Percentiles rank a stretch among this genome's conserved stretches.
These are phyloP conservation scores for Pogonocherus hispidulus DNA, from an alignment of 2,888 invertebrate species.

Conservation along the genomic window DNA sequence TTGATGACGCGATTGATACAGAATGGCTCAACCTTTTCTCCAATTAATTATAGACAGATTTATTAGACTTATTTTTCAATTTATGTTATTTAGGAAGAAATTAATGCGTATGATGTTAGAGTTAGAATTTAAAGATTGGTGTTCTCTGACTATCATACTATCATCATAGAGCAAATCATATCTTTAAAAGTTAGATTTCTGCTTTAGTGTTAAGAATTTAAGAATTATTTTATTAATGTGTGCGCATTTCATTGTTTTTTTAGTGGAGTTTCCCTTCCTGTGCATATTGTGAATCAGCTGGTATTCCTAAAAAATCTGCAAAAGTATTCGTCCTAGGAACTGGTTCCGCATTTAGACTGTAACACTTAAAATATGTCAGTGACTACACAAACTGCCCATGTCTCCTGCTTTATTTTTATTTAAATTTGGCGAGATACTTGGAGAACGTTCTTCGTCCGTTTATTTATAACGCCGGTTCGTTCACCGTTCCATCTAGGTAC, in stretches of 20 bases:
- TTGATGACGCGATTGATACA: no score
- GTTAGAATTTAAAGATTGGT: no score
- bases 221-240: no score
- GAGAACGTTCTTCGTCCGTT: conserved; percentile 6
- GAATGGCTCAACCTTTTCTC: neutral
- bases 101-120: no score
- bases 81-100: neutral
- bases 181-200: no score
- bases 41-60: neutral
- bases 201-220: no score
- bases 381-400: neutral
- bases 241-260: no score
- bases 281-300: no score
- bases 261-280: no score
- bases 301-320: no score
- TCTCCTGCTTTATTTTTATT: conserved; percentile 7
- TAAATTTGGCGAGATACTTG: conserved; percentile 16
- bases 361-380: conserved; percentile 5
- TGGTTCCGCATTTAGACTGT: conserved; percentile 10
- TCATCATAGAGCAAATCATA: no score
- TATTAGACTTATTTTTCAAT: neutral
- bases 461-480: conserved; percentile 27
- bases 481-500: conserved; percentile 14
- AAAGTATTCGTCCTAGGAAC: neutral
- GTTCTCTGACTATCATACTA: no score